Conservation (phyloP, 2,113 vertebrate species). For the Clarias batrachus region DNA sequence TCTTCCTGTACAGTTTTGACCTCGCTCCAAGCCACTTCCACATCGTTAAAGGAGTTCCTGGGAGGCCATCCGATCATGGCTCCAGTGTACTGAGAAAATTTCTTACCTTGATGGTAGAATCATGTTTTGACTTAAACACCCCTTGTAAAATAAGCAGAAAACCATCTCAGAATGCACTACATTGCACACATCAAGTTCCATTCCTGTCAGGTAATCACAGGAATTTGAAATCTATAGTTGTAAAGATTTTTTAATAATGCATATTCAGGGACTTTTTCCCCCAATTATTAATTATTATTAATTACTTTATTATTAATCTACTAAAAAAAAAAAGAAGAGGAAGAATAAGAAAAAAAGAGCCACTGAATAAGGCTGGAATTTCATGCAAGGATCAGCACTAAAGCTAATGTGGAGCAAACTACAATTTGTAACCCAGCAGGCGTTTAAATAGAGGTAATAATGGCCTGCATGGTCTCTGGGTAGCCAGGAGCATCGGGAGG, state of each 20-base stretch:
- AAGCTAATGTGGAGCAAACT: slow-evolving; percentile 8
- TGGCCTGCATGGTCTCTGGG: slow-evolving; percentile 20
- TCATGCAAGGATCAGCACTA: slow-evolving; percentile 17
- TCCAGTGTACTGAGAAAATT: no score
- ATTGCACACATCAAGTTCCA: neutral
- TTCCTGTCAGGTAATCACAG: neutral
- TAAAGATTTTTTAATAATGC: neutral
- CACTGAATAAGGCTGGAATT: neutral
- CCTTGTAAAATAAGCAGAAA: neutral
- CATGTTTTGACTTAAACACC: no score
- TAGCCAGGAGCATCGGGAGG: slow-evolving; percentile 1
- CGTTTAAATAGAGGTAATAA: slow-evolving; percentile 21
- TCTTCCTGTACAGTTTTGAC: no score
- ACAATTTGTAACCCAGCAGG: slow-evolving; percentile 31
- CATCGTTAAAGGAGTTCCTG: no score
- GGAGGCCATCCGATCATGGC: no score
- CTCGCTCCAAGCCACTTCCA: no score
- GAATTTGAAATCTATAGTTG: neutral
- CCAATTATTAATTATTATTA: neutral
- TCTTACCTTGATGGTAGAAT: no score
- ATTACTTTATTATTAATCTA: neutral
- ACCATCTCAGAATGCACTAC: neutral
- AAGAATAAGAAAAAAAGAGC: neutral
- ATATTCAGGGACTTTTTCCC: neutral
- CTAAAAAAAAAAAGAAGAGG: neutral